Percentiles rank a stretch among this genome's conserved stretches.
Conservation (phyloP, 2,797 vertebrate genomes). For the Squalus acanthias region DNA sequence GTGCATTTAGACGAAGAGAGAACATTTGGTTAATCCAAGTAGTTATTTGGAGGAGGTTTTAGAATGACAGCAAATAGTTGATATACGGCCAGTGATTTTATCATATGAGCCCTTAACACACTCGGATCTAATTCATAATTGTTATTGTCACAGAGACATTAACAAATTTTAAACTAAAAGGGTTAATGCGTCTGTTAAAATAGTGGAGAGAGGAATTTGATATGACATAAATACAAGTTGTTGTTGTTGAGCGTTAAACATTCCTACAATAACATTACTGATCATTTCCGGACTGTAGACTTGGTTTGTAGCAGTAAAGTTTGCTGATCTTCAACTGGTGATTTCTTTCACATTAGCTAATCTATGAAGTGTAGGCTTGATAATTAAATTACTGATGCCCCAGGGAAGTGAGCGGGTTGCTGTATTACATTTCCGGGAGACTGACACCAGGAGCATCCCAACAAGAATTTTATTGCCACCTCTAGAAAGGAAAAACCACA, state of each 20-base stretch:
- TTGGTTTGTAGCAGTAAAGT: not conserved
- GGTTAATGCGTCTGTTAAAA: not conserved
- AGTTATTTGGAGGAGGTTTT: not conserved
- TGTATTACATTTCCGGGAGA: not conserved
- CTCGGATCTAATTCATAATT: not conserved
- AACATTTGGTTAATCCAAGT: not conserved
- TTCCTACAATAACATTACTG: not conserved
- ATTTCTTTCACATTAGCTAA: conserved; percentile 5
- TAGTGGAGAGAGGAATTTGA: not conserved
- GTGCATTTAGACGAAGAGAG: not conserved
- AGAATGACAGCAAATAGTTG: not conserved
- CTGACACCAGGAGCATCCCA: not conserved
- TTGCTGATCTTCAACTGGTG: not conserved
- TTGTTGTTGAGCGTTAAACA: not conserved
- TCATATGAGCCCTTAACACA: not conserved
- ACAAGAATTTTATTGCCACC: not conserved
- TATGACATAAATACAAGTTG: no score
- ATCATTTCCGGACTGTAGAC: not conserved
- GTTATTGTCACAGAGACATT: not conserved
- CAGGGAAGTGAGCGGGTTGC: not conserved
- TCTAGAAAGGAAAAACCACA: not conserved
- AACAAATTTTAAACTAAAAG: not conserved
- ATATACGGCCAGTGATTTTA: not conserved
- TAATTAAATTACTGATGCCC: not conserved
- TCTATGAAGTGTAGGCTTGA: conserved; percentile 6